These are phyloP conservation scores for Diadophis punctatus DNA, from an alignment of 2,113 vertebrate species.

Conservation along the genomic window DNA sequence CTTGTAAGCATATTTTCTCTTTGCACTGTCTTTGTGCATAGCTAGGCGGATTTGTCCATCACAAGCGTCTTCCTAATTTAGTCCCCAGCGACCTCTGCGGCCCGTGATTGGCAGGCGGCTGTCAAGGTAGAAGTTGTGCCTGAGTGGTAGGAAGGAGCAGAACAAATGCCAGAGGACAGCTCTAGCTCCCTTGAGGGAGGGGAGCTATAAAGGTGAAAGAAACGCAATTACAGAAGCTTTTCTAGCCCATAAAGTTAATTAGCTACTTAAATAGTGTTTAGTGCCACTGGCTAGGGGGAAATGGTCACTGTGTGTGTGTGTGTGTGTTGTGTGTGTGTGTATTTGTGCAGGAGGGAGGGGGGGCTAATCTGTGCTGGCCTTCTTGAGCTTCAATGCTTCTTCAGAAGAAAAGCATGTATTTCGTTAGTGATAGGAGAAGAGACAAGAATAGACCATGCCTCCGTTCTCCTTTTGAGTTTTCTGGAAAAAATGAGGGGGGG, in stretches of 20 bases:
- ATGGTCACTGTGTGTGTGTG: slow-evolving; percentile 50
- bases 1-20: slow-evolving; percentile 24
- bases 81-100: slow-evolving; percentile 62
- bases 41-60: slow-evolving; percentile 58
- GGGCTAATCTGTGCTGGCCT: not conserved
- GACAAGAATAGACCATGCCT: not conserved
- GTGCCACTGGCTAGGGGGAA: slow-evolving; percentile 54
- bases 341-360: not conserved
- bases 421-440: not conserved
- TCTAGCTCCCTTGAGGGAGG: slow-evolving; percentile 51
- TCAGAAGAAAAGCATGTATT: not conserved
- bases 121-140: slow-evolving; percentile 52
- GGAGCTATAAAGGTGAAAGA: slow-evolving; percentile 55
- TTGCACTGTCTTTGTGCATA: slow-evolving; percentile 49
- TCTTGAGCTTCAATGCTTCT: not conserved
- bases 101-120: slow-evolving; percentile 62
- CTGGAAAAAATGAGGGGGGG: not conserved
- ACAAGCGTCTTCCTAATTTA: slow-evolving; percentile 57
- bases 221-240: slow-evolving; percentile 70
- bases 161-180: slow-evolving; percentile 70
- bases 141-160: slow-evolving; percentile 57
- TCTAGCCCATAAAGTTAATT: slow-evolving; percentile 70
- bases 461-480: not conserved
- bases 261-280: slow-evolving; percentile 74
- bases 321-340: not conserved